Conservation (phyloP, 2,797 vertebrate species). For the Simalia tracyae region DNA sequence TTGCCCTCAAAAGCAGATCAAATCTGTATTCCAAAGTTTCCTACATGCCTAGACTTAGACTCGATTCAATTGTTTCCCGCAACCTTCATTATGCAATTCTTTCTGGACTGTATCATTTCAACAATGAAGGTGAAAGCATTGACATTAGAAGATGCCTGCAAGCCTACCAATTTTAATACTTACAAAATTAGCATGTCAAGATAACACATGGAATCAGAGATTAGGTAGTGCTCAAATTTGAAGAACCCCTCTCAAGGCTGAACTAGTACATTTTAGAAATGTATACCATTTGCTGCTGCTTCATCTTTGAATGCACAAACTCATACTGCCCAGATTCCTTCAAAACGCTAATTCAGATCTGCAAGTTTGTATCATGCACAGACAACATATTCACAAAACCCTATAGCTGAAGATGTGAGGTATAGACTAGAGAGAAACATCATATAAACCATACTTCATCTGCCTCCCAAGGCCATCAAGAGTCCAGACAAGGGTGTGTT, state of each 20-base stretch:
- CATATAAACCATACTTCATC: too few species aligned
- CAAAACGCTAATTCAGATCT: not conserved
- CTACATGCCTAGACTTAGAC: not conserved
- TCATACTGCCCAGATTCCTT: not conserved
- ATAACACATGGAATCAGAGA: not conserved
- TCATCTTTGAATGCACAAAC: not conserved
- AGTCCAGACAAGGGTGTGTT: too few species aligned
- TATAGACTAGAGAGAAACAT: too few species aligned
- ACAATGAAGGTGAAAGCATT: not conserved
- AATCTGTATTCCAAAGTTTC: not conserved
- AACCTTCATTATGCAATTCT: too few species aligned
- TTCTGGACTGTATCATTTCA: not conserved
- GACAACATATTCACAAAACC: too few species aligned
- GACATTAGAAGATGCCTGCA: not conserved
- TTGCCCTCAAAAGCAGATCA: slow-evolving; percentile 11
- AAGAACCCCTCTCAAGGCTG: not conserved
- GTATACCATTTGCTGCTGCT: too few species aligned
- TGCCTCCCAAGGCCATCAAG: too few species aligned
- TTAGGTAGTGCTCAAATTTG: not conserved
- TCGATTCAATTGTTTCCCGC: not conserved
- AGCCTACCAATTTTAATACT: not conserved
- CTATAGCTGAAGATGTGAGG: too few species aligned
- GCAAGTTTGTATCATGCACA: not conserved
- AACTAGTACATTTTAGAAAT: not conserved
- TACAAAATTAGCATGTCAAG: not conserved